These are phyloP conservation scores for Arnoldichthys spilopterus DNA, from an alignment of 2,797 vertebrate genomes.

Conservation along the genomic window DNA sequence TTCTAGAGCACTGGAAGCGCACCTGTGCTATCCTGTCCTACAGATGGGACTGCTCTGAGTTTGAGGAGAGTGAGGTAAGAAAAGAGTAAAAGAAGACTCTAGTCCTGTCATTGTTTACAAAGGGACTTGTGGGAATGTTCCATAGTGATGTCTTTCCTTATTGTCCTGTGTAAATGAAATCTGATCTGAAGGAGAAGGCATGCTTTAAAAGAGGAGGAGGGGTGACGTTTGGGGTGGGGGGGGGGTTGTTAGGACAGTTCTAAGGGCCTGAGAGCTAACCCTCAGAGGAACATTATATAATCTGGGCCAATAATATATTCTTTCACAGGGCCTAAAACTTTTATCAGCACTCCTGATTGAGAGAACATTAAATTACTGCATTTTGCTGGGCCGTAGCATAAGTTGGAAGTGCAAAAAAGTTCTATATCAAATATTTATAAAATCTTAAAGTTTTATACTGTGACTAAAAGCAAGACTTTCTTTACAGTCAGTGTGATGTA, in stretches of 20 bases:
- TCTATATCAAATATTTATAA: neutral
- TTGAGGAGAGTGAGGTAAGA: slow-evolving; percentile 80
- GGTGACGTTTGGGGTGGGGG: no score
- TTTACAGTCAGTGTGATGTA: neutral
- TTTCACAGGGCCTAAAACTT: no score
- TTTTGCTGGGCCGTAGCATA: neutral
- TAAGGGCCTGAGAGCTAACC: no score
- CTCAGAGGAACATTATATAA: no score
- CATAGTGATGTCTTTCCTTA: no score
- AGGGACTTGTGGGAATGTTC: neutral
- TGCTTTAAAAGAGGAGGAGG: neutral
- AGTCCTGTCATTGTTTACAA: neutral
- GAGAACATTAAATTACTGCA: neutral
- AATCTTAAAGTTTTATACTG: no score
- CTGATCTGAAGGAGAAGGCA: no score
- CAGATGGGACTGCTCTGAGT: slow-evolving; percentile 84
- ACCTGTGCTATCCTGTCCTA: slow-evolving; percentile 80
- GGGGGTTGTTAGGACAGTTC: no score
- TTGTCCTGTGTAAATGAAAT: neutral
- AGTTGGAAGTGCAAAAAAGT: neutral
- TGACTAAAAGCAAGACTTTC: neutral
- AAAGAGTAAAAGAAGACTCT: neutral
- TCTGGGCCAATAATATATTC: no score
- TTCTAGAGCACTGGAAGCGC: slow-evolving; percentile 83
- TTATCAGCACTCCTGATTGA: no score